Evolutionary conservation across 2,888 invertebrate genomes (phyloP).

Genomic region (Penaeus monodon): DNA sequence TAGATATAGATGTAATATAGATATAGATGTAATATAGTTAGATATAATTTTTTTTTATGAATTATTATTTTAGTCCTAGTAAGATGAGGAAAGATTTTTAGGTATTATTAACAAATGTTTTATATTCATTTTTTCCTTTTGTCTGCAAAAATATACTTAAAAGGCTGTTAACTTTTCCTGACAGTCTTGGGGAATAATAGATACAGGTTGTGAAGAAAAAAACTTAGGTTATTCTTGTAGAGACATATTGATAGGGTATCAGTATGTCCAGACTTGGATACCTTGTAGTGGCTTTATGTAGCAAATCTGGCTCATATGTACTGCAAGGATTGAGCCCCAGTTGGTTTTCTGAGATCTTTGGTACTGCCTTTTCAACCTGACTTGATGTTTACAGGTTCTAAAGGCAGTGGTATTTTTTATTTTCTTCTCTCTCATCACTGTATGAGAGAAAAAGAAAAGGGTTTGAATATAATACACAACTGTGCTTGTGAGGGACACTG

Average conservation of each 20-base stretch:
- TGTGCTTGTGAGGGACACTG: conserved; percentile 53
- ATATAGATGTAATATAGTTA: no score
- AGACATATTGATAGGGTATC: conserved; percentile 46
- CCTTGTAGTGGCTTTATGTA: conserved; percentile 24
- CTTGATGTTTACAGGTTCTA: conserved; percentile 10
- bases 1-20: no score
- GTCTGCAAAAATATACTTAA: neutral
- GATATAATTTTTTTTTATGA: no score
- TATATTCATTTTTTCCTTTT: neutral
- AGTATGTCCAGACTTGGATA: conserved; percentile 50
- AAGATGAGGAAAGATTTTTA: no score
- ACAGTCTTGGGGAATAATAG: conserved; percentile 6
- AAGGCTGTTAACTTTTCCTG: neutral
- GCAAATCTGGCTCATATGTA: neutral
- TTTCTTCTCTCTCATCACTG: neutral
- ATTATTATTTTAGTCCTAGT: no score
- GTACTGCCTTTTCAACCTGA: conserved; percentile 36
- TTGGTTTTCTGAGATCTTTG: conserved; percentile 6
- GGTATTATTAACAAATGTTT: no score
- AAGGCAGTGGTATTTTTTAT: conserved; percentile 28
- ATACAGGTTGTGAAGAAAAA: neutral
- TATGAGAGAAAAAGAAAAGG: conserved; percentile 10
- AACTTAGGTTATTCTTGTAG: conserved; percentile 43
- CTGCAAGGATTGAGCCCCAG: conserved; percentile 8
- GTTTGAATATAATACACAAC: neutral